These are phyloP conservation scores for Bolinopsis microptera DNA, from an alignment of 37 sponge, comb jelly and placozoan genomes.

Conservation along the genomic window DNA sequence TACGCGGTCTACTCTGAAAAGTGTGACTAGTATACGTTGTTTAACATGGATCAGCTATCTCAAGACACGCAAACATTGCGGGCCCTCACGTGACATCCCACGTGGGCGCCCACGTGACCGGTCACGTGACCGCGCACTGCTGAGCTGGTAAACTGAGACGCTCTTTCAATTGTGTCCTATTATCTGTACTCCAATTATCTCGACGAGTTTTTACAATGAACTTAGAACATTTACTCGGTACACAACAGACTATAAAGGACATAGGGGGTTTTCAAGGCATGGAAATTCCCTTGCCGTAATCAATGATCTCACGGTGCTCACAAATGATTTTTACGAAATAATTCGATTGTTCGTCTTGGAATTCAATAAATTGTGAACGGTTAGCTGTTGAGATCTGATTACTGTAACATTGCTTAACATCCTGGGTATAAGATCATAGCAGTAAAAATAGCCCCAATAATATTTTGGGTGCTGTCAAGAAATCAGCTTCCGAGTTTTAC, in stretches of 20 bases:
- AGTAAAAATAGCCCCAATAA: too few relatives aligned
- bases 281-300: not conserved
- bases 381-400: not conserved
- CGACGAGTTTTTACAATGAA: not conserved
- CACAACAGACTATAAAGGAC: not conserved
- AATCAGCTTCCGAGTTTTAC: too few relatives aligned
- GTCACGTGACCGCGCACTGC: not conserved
- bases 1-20: not conserved
- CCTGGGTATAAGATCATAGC: too few relatives aligned
- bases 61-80: not conserved
- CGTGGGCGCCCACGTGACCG: not conserved
- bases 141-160: not conserved
- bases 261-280: not conserved
- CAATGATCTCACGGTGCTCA: not conserved
- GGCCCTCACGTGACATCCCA: not conserved
- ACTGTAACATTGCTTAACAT: not conserved
- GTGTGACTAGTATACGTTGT: not conserved
- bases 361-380: not conserved
- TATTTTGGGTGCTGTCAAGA: too few relatives aligned
- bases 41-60: not conserved
- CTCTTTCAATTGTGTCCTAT: not conserved
- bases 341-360: not conserved
- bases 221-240: not conserved
- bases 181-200: not conserved
- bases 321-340: not conserved